Evolutionary conservation across 2,888 invertebrate genomes (phyloP).

Genomic region (Lydus trimaculatus): DNA sequence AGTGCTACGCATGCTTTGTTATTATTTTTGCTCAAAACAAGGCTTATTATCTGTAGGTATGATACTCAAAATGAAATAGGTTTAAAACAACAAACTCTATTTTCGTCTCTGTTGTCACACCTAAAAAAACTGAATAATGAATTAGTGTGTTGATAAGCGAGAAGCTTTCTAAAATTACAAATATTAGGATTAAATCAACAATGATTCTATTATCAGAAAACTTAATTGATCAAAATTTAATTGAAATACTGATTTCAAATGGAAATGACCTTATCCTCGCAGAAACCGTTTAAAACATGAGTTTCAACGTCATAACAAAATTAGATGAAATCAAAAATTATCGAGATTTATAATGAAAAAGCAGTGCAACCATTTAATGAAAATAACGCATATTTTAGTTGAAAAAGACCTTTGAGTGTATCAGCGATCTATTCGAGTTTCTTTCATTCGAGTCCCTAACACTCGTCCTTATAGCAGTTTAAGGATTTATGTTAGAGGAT

Average conservation of each 20-base stretch:
- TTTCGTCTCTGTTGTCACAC: background rate
- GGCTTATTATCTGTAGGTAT: too few relatives aligned
- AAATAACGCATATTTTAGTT: background rate
- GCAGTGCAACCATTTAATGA: too few relatives aligned
- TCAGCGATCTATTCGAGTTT: background rate
- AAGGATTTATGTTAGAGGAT: slow-evolving; percentile 1
- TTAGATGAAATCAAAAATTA: too few relatives aligned
- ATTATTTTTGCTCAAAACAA: background rate
- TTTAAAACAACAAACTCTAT: background rate
- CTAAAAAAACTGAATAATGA: background rate
- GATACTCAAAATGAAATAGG: too few relatives aligned
- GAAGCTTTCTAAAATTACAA: background rate
- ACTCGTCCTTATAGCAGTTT: background rate
- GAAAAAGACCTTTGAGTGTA: background rate
- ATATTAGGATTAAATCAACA: background rate
- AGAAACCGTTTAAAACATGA: background rate
- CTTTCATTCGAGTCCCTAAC: background rate
- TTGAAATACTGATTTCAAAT: background rate
- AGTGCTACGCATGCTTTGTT: background rate
- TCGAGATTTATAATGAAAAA: too few relatives aligned
- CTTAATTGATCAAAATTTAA: background rate
- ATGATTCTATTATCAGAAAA: background rate
- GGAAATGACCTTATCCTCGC: background rate
- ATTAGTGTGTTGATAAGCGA: background rate
- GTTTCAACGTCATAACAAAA: background rate